Base-by-base conservation (phyloP, 2,888 invertebrate genomes). In the Hofmannophila pseudospretella region DNA sequence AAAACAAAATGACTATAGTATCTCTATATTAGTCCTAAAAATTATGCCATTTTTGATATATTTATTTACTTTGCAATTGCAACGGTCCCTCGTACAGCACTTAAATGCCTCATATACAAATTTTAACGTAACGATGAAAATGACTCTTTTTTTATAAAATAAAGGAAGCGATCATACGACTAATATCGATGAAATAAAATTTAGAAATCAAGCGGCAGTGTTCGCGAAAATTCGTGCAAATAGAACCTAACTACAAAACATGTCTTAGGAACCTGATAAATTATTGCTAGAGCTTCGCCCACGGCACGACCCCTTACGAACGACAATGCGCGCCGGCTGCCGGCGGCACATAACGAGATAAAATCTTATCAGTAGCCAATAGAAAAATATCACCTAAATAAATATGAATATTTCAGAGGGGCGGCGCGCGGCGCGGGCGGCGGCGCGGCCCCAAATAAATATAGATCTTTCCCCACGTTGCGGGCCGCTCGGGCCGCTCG, bases 351-450 rank as follows among this genome's bases (percentile, higher is more conserved):
- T 76, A 77, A 78, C 79, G 78, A 78, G 75, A 76, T 78, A 73
- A 78, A 76, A 79, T 77, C 81, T 81, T 79, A 81, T 78, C 75
- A 79, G 84, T 82, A 84, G 85, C 85, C 85, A 80, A 85, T 85
- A 86, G 81, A 86, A 86, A 86, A 86, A 85, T 85, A 86, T 85
- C 84, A 85, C 85, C 80, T 82, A 85, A 86, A 85, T 81, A 85
- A 84, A 84, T 82, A 84, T 82, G 70, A 74, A 72, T 76, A 78
- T 76, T 64, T 70, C 58, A 68, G 64, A 66, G 68, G 67, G 67
- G 66, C 59, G 58, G 42, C 58, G 51, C 58, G 62, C 49, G 52
- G 42, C 46, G 47, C 48, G 39, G 38, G 31, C 42, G 43, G 31
- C 44, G 32, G 38, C 46, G 36, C 43, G 34, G 34, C 34, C 16